Conservation (phyloP, 2,888 invertebrate species). For the Prosapia bicincta region DNA sequence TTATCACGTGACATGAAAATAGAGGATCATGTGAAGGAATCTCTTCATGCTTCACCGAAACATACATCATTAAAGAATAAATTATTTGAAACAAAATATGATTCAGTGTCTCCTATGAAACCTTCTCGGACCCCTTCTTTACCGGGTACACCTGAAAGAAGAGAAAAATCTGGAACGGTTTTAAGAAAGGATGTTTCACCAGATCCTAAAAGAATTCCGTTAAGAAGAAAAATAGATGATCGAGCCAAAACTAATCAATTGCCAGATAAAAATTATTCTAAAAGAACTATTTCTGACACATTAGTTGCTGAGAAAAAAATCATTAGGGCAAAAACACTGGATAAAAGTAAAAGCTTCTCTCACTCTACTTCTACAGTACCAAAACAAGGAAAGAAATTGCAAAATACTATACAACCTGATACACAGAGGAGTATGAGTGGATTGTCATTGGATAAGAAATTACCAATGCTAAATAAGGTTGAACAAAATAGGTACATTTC, state of each 20-base stretch:
- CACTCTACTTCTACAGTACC: neutral
- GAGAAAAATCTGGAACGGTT: neutral
- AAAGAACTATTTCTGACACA: neutral
- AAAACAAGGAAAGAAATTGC: neutral
- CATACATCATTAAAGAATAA: neutral
- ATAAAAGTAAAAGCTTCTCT: neutral
- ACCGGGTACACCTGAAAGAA: slow-evolving; percentile 31
- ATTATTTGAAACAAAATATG: slow-evolving; percentile 29
- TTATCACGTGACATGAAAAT: slow-evolving; percentile 55
- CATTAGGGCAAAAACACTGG: neutral
- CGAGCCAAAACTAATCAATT: neutral
- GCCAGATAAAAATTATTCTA: neutral
- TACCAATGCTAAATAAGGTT: neutral
- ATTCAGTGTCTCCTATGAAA: slow-evolving; percentile 10
- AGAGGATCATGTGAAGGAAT: slow-evolving; percentile 40
- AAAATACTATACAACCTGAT: neutral
- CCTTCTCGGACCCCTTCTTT: neutral
- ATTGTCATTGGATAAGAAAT: neutral
- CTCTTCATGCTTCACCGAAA: slow-evolving; percentile 4
- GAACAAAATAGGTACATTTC: neutral
- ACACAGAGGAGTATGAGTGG: neutral
- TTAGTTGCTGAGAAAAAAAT: neutral
- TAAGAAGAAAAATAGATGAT: neutral
- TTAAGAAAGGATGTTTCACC: neutral
- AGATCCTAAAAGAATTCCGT: neutral